Percentiles rank a stretch among this genome's conserved stretches.
These are phyloP conservation scores for Callosobruchus maculatus DNA, from an alignment of 2,888 invertebrate species.

Conservation along the genomic window DNA sequence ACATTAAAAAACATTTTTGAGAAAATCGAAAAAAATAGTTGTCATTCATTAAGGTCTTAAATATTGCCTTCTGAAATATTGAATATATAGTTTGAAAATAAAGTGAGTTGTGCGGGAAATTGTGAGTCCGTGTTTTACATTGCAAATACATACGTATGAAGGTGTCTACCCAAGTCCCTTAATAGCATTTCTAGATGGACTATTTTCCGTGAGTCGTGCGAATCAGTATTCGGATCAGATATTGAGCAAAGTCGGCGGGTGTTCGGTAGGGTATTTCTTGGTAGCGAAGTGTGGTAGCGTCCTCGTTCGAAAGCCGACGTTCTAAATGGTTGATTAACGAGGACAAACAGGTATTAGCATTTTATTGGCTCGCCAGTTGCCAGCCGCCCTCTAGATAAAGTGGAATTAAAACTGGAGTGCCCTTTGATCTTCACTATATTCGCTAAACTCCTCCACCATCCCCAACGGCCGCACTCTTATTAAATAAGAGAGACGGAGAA, in stretches of 20 bases:
- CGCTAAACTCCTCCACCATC: constrained; percentile 48
- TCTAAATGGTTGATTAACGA: constrained; percentile 57
- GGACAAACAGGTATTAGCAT: constrained; percentile 69
- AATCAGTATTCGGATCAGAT: not conserved
- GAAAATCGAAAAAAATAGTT: too few relatives aligned
- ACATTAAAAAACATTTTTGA: too few relatives aligned
- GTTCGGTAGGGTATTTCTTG: not conserved
- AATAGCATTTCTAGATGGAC: too few relatives aligned
- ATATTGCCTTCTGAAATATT: too few relatives aligned
- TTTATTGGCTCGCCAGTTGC: constrained; percentile 59
- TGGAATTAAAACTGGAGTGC: constrained; percentile 56
- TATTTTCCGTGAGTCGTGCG: too few relatives aligned
- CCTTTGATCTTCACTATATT: constrained; percentile 54
- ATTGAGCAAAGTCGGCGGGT: not conserved
- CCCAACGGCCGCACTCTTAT: constrained; percentile 39
- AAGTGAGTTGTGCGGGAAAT: too few relatives aligned
- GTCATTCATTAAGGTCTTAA: too few relatives aligned
- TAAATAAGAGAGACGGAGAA: constrained; percentile 39
- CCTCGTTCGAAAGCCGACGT: too few relatives aligned
- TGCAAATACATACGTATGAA: too few relatives aligned
- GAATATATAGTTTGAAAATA: too few relatives aligned
- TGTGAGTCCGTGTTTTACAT: too few relatives aligned
- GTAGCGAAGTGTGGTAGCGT: not conserved
- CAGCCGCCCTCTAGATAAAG: constrained; percentile 55
- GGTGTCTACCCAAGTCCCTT: too few relatives aligned